Evolutionary conservation across 2,797 vertebrate genomes (phyloP).

Genomic region (Rousettus madagascariensis): DNA sequence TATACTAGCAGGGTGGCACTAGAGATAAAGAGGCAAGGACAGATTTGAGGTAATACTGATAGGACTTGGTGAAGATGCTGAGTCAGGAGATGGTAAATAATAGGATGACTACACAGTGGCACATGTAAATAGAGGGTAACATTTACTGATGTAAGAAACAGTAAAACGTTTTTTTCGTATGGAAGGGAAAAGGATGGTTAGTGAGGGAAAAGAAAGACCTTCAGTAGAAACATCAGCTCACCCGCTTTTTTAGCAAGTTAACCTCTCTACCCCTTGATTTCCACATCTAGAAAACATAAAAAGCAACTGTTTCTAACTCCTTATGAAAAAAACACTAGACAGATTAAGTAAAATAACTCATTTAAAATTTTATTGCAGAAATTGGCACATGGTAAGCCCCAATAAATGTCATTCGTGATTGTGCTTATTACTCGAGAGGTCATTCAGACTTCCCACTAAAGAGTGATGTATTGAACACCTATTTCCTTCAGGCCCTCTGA

Average conservation of each 20-base stretch:
- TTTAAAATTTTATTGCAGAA: neutral
- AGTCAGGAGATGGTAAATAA: neutral
- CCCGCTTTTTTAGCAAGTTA: neutral
- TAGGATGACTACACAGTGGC: neutral
- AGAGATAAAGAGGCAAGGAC: neutral
- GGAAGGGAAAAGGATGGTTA: neutral
- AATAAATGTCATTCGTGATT: neutral
- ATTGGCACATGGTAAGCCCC: neutral
- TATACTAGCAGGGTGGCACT: neutral
- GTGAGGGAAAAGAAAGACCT: neutral
- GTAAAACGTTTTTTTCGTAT: neutral
- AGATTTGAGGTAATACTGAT: neutral
- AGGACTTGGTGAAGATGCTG: neutral
- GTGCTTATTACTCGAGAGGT: neutral
- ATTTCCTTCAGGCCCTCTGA: neutral
- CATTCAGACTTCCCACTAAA: neutral
- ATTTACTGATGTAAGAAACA: neutral
- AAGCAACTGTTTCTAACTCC: neutral
- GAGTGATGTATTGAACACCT: neutral
- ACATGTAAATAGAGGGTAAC: neutral
- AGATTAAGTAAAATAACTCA: constrained; percentile 5
- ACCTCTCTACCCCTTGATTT: neutral
- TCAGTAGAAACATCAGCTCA: neutral
- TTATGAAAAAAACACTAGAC: neutral
- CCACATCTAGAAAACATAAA: neutral